Conservation (phyloP, 30 jellyfish, hydroid and myxozoan species). For the Rhopilema esculentum region DNA sequence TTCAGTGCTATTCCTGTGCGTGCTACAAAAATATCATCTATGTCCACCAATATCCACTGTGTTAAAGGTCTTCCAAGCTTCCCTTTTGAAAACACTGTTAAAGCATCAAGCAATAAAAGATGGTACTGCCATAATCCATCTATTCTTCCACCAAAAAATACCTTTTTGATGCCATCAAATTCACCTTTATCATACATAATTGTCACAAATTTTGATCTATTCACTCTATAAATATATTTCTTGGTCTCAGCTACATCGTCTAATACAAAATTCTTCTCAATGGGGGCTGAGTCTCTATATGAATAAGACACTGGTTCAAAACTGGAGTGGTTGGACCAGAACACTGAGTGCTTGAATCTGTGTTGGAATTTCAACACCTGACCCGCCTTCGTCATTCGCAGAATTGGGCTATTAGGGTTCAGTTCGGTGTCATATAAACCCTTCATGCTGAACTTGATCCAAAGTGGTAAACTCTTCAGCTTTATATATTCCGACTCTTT, state of each 20-base stretch:
- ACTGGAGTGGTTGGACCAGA: constrained; percentile 66
- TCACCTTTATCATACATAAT: constrained; percentile 80
- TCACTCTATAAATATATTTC: constrained; percentile 17
- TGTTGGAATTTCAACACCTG: constrained; percentile 42
- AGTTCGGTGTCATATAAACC: constrained; percentile 64
- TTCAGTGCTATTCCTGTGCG: constrained; percentile 73
- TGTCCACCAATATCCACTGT: constrained; percentile 76
- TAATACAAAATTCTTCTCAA: background rate
- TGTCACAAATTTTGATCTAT: constrained; percentile 64
- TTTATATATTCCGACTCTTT: constrained; percentile 36
- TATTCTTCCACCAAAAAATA: constrained; percentile 69
- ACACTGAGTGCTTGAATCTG: constrained; percentile 49
- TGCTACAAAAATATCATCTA: constrained; percentile 93
- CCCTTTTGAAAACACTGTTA: constrained; percentile 72
- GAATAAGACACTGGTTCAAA: constrained; percentile 76
- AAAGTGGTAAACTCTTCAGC: constrained; percentile 50
- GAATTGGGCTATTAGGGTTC: constrained; percentile 66
- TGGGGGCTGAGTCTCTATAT: constrained; percentile 34
- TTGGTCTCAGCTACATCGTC: constrained; percentile 29
- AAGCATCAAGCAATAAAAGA: constrained; percentile 71
- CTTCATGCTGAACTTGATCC: constrained; percentile 73
- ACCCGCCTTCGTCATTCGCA: constrained; percentile 72
- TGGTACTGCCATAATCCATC: constrained; percentile 72
- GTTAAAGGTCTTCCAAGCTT: constrained; percentile 63
- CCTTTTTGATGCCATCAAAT: constrained; percentile 75